Percentiles rank a stretch among this genome's conserved stretches.
Evolutionary conservation across 2,797 vertebrate species (phyloP).

Genomic region (Pyrocephalus nanus): DNA sequence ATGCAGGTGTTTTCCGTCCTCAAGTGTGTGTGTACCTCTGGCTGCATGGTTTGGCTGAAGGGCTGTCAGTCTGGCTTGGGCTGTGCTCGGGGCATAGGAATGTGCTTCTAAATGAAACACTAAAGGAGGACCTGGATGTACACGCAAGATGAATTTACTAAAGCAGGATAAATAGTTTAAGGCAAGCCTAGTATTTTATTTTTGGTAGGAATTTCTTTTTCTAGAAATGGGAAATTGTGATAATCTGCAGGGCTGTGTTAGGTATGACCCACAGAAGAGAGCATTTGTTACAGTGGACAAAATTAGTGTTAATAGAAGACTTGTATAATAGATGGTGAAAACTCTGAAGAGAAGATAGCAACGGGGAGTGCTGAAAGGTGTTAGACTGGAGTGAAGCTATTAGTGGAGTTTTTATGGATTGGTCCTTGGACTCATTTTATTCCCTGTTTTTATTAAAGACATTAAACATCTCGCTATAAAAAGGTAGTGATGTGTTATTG

Average conservation of each 20-base stretch:
- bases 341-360: background rate
- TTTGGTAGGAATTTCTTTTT: background rate
- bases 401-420: constrained; percentile 21
- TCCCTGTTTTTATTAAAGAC: constrained; percentile 3
- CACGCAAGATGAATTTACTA: background rate
- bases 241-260: background rate
- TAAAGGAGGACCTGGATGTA: background rate
- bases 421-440: constrained; percentile 11
- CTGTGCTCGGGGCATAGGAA: background rate
- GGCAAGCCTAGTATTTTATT: background rate
- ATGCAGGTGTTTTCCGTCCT: background rate
- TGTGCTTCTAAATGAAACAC: background rate
- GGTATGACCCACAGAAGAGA: background rate
- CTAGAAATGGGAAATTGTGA: background rate
- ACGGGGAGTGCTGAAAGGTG: background rate
- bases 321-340: background rate
- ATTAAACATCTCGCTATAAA: constrained; percentile 20
- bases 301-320: background rate
- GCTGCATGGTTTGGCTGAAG: background rate
- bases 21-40: fast-evolving
- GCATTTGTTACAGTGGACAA: background rate
- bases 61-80: background rate
- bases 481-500: background rate
- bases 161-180: background rate
- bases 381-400: background rate